phyloP scores from a whole-genome alignment of 2,888 invertebrate species.

The Diploptera punctata region DNA sequence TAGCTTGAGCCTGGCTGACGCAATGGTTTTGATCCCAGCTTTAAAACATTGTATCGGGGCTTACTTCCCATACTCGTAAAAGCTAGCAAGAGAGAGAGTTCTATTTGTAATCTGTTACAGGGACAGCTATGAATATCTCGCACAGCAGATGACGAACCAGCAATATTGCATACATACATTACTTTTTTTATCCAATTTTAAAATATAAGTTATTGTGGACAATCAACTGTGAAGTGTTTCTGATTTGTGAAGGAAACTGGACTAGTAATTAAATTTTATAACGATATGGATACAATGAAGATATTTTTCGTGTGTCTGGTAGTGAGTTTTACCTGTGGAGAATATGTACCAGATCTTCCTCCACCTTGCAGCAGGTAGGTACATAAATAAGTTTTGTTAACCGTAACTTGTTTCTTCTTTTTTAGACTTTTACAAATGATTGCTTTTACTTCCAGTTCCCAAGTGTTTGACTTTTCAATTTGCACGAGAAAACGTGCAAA shows the following conservation, averaged over 20 bases:
- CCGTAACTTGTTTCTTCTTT: too few species aligned
- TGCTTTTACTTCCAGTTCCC: too few species aligned
- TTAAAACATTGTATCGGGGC: not conserved
- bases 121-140: not conserved
- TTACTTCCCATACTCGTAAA: not conserved
- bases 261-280: too few species aligned
- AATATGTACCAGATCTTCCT: conserved; percentile 50
- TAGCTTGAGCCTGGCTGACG: not conserved
- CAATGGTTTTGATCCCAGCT: not conserved
- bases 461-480: too few species aligned
- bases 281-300: not conserved
- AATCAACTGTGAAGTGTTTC: too few species aligned
- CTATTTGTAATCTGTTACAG: not conserved
- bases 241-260: too few species aligned
- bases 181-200: too few species aligned
- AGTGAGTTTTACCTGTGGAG: not conserved
- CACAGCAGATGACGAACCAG: not conserved
- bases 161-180: too few species aligned
- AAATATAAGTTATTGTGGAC: too few species aligned
- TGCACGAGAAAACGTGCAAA: too few species aligned
- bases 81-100: not conserved
- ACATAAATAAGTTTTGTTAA: too few species aligned
- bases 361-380: conserved; percentile 63
- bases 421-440: too few species aligned
- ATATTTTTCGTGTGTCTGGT: not conserved